Conservation (phyloP, 2,888 invertebrate species). For the Ferdinandea cuprea region DNA sequence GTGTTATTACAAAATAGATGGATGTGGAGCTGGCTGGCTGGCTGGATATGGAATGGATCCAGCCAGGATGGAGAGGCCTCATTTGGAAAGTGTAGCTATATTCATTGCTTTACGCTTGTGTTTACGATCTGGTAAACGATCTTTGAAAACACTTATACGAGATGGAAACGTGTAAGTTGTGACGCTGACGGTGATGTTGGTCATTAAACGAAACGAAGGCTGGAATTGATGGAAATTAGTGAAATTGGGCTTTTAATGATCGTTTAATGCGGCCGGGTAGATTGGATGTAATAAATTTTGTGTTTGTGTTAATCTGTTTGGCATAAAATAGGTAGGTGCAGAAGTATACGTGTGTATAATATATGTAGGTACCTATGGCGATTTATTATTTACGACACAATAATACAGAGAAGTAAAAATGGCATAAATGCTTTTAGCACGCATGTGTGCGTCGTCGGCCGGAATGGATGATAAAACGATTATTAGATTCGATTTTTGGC, state of each 20-base stretch:
- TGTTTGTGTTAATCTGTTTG: conserved; percentile 56
- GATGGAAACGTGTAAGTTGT: conserved; percentile 19
- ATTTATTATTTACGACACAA: conserved; percentile 38
- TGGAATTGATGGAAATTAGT: conserved; percentile 69
- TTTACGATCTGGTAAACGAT: conserved; percentile 65
- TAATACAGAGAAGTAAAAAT: conserved; percentile 12
- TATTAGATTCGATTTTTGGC: conserved; percentile 34
- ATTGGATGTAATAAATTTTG: conserved; percentile 60
- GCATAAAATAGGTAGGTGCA: neutral
- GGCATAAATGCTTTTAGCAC: conserved; percentile 23
- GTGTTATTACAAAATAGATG: conserved; percentile 39
- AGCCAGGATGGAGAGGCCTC: conserved; percentile 10
- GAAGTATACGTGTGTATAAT: neutral
- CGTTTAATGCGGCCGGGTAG: conserved; percentile 59
- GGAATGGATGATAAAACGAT: conserved; percentile 30
- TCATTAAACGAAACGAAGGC: conserved; percentile 23
- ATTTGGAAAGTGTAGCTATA: neutral
- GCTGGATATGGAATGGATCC: too few species aligned
- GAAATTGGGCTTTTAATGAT: conserved; percentile 70
- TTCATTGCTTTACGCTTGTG: conserved; percentile 25
- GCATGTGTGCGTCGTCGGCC: conserved; percentile 5
- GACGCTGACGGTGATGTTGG: conserved; percentile 9
- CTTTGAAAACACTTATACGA: conserved; percentile 31
- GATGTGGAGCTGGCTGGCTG: neutral
- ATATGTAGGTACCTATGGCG: conserved; percentile 14